A percentile compares a stretch with the other conserved stretches of the same genome.
Conservation (phyloP, 2,797 vertebrate genomes). For the Pantherophis vulpinus region DNA sequence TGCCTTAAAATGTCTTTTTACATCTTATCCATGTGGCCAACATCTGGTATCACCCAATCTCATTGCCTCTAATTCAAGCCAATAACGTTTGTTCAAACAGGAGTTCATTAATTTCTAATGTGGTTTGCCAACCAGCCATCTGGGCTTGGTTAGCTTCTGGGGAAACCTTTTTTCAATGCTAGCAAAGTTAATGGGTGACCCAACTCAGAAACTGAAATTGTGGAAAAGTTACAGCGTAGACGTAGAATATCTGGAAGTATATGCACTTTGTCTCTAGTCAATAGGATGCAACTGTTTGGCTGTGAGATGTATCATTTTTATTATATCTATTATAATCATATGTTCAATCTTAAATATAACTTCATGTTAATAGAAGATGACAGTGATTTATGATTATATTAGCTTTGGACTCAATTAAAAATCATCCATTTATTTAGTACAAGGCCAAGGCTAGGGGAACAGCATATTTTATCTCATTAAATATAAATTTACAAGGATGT, state of each 20-base stretch:
- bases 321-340: neutral
- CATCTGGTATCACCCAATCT: neutral
- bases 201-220: neutral
- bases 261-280: neutral
- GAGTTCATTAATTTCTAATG: neutral
- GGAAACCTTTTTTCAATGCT: neutral
- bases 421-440: neutral
- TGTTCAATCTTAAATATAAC: constrained; percentile 2
- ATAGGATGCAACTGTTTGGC: neutral
- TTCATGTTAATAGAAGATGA: neutral
- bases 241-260: neutral
- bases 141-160: neutral
- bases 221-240: neutral
- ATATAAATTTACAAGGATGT: neutral
- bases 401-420: neutral
- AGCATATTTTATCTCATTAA: neutral
- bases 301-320: neutral
- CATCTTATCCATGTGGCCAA: neutral
- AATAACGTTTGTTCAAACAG: neutral
- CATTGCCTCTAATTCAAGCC: neutral
- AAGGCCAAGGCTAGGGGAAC: neutral
- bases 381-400: neutral
- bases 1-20: neutral
- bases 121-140: neutral
- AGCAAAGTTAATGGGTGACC: neutral